Base-by-base conservation (phyloP, 2,888 invertebrate genomes). In the Stictocephala bisonia region DNA sequence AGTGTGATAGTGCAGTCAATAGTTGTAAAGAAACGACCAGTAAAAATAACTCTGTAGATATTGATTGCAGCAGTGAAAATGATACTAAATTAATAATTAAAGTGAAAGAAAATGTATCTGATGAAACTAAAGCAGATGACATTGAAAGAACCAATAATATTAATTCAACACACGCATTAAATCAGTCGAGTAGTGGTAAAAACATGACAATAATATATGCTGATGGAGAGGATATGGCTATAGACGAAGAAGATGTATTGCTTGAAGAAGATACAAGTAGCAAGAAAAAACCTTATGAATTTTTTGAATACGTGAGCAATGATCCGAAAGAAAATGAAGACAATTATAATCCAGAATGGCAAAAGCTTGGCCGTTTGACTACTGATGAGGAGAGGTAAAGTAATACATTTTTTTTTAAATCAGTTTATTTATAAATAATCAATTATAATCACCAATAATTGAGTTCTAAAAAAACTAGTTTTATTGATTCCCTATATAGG, bases 291-390 rank as follows among this genome's bases (percentile, higher is more conserved):
- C 64, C 51, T n/a, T 27, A 35, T 2, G 72, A 50, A 6, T 50
- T 64, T 40, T 64, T 64, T 40, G 51, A 51, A 40, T 72, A 66
- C 40, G 51, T 72, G 7, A 72, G 72, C 27, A 24, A 31, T 64
- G 66, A 72, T 27, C 72, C 72, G 3, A 24, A 66, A 40, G 72
- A 72, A 66, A 72, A 72, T 41, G 66, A 66, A 50, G 72, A 72
- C 27, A 72, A 66, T 27, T 35, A 40, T 29, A 53, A 66, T 13
- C 64, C 64, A 3, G 72, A 72, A 11, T 72, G 72, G 72, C 64
- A 66, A 22, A 51, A 66, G n/a, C 29, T 66, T 3, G 27, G 53
- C 6, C 22, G 27, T 40, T 53, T 72, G 9, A 72, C 40, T 6
- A 50, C 64, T 13, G 72, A 72, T 66, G 66, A 72, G 41, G 64